Base-by-base conservation (phyloP, 2,797 vertebrate genomes). In the Pitangus sulphuratus region DNA sequence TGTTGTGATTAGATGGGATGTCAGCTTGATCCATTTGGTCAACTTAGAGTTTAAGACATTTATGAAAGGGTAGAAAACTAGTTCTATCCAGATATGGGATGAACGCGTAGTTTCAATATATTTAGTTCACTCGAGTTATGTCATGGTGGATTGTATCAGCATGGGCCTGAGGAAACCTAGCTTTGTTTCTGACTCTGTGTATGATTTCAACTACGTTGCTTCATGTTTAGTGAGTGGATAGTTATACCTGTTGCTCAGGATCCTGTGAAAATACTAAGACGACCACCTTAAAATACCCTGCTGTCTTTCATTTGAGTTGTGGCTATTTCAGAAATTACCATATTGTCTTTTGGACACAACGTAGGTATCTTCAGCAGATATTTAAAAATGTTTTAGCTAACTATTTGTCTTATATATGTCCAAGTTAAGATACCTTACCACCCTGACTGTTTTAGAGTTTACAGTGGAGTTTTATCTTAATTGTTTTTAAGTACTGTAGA, bases 191-290 rank as follows among this genome's bases (percentile, higher is more conserved):
- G 19, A 18, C 5, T 51, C 12, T 2, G 5, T 13, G 16, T 26
- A 4, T 3, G 4, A 66, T 4, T 53, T 50, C 13, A 78, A 6
- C 16, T 17, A 4, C 3, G 1, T 6, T 72, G 21, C 7, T 26
- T 78, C 2, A 3, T 2, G 8, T 50, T 47, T 6, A 3, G 8
- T 2, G 2, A 51, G 30, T 2, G 9, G 22, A 5, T 20, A 44
- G 4, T 26, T 62, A 8, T 1, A 3, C 16, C n/a, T 1, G 0
- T 72, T 76, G 28, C 31, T 33, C 9, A 33, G 50, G 21, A 33
- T 75, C 17, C 11, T 47, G 3, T 12, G 33, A 42, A 58, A 89
- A 66, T 16, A 30, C 1, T 6, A n/a, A 11, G 6, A 71, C 40
- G 10, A 18, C 7, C 10, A 10, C 16, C 37, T 75, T 58, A 24